Percentiles rank a stretch among this genome's conserved stretches.
Evolutionary conservation across 2,888 invertebrate species (phyloP).

Genomic region (Macrophya annulata): DNA sequence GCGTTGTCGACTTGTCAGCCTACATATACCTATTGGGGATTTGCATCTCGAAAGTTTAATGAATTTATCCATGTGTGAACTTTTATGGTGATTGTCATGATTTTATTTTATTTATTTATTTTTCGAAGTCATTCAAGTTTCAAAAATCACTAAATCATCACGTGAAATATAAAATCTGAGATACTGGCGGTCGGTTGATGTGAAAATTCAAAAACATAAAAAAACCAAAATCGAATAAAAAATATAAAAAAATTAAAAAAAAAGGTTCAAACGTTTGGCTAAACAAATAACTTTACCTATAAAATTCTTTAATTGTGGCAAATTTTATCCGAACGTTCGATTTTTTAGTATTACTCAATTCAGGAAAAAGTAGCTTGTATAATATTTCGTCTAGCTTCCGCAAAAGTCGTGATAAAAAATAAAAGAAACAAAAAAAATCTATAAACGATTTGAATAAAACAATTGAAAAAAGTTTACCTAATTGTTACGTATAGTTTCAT

Average conservation of each 20-base stretch:
- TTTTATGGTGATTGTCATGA: not conserved
- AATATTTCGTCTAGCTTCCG: constrained; percentile 10
- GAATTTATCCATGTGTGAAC: not conserved
- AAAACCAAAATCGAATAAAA: not conserved
- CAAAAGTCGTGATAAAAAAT: not conserved
- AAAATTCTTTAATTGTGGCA: not conserved
- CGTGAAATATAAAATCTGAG: not conserved
- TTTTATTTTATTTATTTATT: not conserved
- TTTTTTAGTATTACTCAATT: constrained; percentile 15
- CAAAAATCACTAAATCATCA: not conserved
- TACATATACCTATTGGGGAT: not conserved
- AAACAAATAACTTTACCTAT: not conserved
- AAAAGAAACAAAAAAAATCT: not conserved
- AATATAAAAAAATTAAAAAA: not conserved
- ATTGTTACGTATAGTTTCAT: too few species aligned
- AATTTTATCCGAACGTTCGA: not conserved
- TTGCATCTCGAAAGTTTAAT: not conserved
- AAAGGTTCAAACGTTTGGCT: not conserved
- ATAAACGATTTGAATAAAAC: not conserved
- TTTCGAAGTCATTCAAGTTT: not conserved
- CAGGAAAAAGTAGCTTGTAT: constrained; percentile 1
- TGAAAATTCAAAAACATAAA: not conserved
- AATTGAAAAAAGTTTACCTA: not conserved
- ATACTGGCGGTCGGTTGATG: not conserved
- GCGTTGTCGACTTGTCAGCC: constrained; percentile 17